Conservation (phyloP, 2,113 vertebrate genomes). For the Brienomyrus longianalis region DNA sequence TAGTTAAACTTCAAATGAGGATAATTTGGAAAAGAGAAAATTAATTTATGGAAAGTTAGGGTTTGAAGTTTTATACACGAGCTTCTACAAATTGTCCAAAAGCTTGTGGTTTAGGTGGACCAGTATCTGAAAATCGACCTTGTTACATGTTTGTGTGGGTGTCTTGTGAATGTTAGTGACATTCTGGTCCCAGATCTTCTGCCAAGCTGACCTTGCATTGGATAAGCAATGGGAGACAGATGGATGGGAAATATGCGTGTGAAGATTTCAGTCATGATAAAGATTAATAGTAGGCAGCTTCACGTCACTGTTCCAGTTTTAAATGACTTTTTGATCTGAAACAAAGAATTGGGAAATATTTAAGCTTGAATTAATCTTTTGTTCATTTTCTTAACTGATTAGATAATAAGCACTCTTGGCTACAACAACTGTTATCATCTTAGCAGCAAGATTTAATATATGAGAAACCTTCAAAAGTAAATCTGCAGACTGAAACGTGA, state of each 20-base stretch:
- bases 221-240: background rate
- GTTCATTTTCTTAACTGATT: background rate
- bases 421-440: background rate
- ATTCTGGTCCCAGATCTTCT: background rate
- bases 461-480: background rate
- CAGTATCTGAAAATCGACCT: background rate
- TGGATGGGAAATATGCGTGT: background rate
- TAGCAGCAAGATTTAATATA: background rate
- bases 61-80: background rate
- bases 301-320: background rate
- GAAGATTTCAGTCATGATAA: background rate
- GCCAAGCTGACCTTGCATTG: background rate
- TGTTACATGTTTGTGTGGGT: background rate
- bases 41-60: background rate
- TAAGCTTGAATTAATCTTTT: background rate
- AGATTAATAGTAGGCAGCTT: background rate
- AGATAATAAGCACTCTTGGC: background rate
- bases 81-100: background rate
- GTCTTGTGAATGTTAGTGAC: background rate
- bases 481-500: background rate
- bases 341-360: background rate
- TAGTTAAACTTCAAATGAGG: background rate
- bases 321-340: background rate
- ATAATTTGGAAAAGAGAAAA: background rate
- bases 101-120: background rate